Evolutionary conservation across 2,888 invertebrate species (phyloP).

Genomic region (Tridacna crocea): DNA sequence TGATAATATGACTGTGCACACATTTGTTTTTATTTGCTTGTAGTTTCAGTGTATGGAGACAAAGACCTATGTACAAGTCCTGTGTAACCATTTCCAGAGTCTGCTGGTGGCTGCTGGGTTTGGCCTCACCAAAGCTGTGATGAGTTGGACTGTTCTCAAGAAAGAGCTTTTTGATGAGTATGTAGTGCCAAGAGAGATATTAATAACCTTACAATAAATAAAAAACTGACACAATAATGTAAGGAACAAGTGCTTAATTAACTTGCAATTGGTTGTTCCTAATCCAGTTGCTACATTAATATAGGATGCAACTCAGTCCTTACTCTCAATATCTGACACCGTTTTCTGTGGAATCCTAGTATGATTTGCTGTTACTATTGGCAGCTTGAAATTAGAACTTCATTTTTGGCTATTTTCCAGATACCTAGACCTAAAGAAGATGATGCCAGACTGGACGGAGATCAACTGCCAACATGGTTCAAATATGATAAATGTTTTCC

Average conservation of each 20-base stretch:
- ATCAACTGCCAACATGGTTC: background rate
- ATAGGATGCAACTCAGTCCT: background rate
- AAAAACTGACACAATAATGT: background rate
- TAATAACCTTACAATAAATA: background rate
- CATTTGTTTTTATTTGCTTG: background rate
- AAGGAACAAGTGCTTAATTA: too few relatives aligned
- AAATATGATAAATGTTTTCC: background rate
- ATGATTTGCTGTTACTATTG: background rate
- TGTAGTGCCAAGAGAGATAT: background rate
- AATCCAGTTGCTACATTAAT: too few relatives aligned
- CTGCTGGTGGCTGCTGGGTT: background rate
- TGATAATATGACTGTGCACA: too few relatives aligned
- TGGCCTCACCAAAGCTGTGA: conserved; percentile 22
- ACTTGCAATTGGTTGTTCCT: too few relatives aligned
- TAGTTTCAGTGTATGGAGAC: conserved; percentile 37
- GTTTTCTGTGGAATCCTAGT: background rate
- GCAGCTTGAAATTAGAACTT: too few relatives aligned
- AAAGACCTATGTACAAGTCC: conserved; percentile 21
- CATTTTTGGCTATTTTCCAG: background rate
- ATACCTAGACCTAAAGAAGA: background rate
- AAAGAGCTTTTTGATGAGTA: conserved; percentile 22
- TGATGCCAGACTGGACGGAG: background rate
- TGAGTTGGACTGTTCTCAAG: conserved; percentile 38
- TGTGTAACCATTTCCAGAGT: conserved; percentile 23
- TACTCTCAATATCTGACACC: background rate